phyloP scores from a whole-genome alignment of 1,140 invertebrate genomes.

The Caenorhabditis remanei region DNA sequence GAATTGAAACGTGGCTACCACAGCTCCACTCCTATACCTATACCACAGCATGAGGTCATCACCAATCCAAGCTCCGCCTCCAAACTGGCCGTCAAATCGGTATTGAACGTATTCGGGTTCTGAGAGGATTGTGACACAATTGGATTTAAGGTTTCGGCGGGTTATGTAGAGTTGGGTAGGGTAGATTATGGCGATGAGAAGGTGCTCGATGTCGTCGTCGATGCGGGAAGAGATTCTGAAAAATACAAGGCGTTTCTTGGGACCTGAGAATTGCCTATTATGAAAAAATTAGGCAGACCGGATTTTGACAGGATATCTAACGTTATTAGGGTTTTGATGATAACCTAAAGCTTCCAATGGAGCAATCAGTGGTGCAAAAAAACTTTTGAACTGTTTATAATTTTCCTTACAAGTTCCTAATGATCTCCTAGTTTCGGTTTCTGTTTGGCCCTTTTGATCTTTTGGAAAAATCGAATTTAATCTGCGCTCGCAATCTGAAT shows the following conservation, averaged over 20 bases:
- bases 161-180: not conserved
- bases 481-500: no score
- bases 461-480: no score
- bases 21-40: not conserved
- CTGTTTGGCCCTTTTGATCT: no score
- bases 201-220: not conserved
- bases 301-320: no score
- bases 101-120: constrained; percentile 16
- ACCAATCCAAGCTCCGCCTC: constrained; percentile 25
- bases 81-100: not conserved
- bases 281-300: no score
- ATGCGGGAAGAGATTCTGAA: constrained; percentile 23
- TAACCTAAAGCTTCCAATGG: no score
- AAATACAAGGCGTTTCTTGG: no score
- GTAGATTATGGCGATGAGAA: not conserved
- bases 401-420: not conserved
- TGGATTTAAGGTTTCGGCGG: not conserved
- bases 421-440: not conserved
- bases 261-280: no score
- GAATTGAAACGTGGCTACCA: constrained; percentile 33
- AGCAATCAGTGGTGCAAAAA: no score
- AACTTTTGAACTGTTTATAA: no score
- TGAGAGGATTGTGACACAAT: constrained; percentile 3
- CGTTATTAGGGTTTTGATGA: no score
- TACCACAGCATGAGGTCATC: constrained; percentile 25